Base-by-base conservation (phyloP, 1,140 invertebrate genomes). In the Drosophila sulfurigaster region DNA sequence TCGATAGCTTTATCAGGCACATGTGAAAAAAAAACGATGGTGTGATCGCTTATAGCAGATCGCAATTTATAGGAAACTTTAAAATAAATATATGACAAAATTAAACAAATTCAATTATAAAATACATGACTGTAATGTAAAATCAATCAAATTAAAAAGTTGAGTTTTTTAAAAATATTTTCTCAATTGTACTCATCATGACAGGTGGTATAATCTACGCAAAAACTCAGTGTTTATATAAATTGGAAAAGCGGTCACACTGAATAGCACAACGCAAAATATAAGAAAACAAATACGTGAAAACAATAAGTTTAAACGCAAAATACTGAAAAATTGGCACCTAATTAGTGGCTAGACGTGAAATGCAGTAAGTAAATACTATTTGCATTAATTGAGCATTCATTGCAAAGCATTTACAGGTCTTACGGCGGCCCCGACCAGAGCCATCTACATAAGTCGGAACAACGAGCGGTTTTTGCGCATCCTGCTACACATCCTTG, bases 401-500 rank as follows among this genome's bases (percentile, higher is more conserved):
- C 8, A 32, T 10, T 32, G 41, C 25, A 16, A 15, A 1, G 0
- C 3, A 16, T 15, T 32, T 52, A 28, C 49, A 79, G 75, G 65
- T 80, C 75, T 11, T 80, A 77, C 69, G 68, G 64, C 7, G 69
- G 54, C 38, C 46, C 77, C 30, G 62, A 74, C 48, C 71, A 60
- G 25, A 76, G 43, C 16, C 54, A 65, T 10, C 20, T 49, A 3
- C 65, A 77, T 54, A 78, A 78, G 60, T 11, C 75, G 56, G 70
- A 69, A 1, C 57, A 74, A 38, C 64, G 65, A 5, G 64, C 75
- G 13, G 57, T 80, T 8, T 79, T 80, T 51, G 45, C 70, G 0
- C 63, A 73, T 54, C 78, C 78, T 25, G 64, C 64, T 1, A 68
- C 78, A 25, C 68, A 77, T 51, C 81, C 81, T 20, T 87, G 83